Conservation (phyloP, 2,797 vertebrate species). For the Rhinichthys osculus region DNA sequence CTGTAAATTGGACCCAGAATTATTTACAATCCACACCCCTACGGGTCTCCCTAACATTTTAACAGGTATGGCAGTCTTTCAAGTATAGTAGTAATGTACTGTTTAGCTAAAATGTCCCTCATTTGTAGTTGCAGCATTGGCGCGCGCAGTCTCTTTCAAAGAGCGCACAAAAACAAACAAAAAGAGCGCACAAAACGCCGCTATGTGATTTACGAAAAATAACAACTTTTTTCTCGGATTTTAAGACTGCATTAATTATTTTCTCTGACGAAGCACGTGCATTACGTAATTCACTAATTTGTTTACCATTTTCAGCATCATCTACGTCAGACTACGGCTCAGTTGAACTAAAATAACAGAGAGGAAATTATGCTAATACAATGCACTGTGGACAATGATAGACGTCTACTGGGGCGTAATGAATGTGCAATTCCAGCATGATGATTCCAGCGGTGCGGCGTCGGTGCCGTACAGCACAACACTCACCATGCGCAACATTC, state of each 20-base stretch:
- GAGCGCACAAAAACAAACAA: no score
- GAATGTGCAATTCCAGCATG: neutral
- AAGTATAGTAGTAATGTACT: neutral
- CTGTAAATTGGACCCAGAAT: neutral
- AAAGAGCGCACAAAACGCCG: no score
- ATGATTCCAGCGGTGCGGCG: conserved; percentile 4
- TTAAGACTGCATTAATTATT: neutral
- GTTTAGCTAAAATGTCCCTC: neutral
- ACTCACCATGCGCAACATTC: conserved; percentile 17
- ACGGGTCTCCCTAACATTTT: neutral
- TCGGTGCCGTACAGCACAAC: neutral
- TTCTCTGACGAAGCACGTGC: neutral
- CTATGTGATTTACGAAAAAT: neutral
- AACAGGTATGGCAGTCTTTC: neutral
- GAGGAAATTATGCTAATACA: neutral
- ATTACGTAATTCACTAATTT: conserved; percentile 21
- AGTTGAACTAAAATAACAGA: neutral
- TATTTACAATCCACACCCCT: neutral
- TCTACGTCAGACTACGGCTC: conserved; percentile 2
- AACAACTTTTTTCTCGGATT: no score
- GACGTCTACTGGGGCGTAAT: neutral
- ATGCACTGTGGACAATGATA: neutral
- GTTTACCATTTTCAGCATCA: neutral
- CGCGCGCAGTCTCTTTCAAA: no score
- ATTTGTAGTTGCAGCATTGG: neutral